These are phyloP conservation scores for Dynastes maya DNA, from an alignment of 2,888 invertebrate species.

Conservation along the genomic window DNA sequence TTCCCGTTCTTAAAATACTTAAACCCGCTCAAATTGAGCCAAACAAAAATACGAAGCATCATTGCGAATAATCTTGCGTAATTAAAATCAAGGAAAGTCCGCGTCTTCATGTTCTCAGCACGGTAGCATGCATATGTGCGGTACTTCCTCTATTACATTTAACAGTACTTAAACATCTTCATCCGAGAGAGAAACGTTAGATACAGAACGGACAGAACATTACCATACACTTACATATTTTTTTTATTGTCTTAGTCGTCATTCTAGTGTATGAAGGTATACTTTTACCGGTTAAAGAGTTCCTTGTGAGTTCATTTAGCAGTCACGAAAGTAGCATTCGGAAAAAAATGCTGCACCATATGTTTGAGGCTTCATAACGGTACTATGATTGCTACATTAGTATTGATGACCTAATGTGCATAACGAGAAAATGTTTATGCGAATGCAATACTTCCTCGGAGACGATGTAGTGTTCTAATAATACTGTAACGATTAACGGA, in stretches of 20 bases:
- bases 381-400: slow-evolving; percentile 37
- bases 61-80: neutral
- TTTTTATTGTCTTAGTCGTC: slow-evolving; percentile 26
- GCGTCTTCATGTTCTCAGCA: neutral
- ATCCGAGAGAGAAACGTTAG: slow-evolving; percentile 16
- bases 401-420: slow-evolving; percentile 42
- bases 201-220: slow-evolving; percentile 2
- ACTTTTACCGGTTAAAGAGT: slow-evolving; percentile 35
- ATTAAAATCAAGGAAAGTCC: neutral
- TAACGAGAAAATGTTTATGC: slow-evolving; percentile 10
- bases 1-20: neutral
- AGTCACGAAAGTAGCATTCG: slow-evolving; percentile 18
- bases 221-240: slow-evolving; percentile 24
- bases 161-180: slow-evolving; percentile 26
- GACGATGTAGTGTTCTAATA: too few relatives aligned
- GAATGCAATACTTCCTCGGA: neutral
- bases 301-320: slow-evolving; percentile 23
- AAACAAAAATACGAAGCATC: neutral
- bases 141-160: slow-evolving; percentile 28
- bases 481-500: too few relatives aligned
- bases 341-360: slow-evolving; percentile 36
- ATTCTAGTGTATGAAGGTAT: slow-evolving; percentile 1
- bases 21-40: neutral
- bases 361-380: slow-evolving; percentile 39
- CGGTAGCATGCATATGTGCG: neutral